These are phyloP conservation scores for Pocillopora grandis DNA, from an alignment of 92 coral and sea anemone species.

Conservation along the genomic window DNA sequence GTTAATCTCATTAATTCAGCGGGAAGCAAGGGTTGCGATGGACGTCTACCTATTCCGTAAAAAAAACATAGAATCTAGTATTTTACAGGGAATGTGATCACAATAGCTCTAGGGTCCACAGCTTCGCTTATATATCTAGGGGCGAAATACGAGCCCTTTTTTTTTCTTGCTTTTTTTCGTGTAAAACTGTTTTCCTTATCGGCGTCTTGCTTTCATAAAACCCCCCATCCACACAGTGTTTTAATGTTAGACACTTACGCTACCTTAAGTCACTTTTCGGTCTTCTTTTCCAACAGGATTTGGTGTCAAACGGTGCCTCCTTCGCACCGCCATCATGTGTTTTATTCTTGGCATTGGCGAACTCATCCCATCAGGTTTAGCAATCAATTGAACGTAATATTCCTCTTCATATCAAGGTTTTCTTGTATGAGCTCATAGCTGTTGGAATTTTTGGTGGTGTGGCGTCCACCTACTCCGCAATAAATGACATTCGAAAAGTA, in stretches of 20 bases:
- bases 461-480: constrained; percentile 85
- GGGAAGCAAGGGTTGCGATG: background rate
- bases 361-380: constrained; percentile 83
- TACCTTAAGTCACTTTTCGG: background rate
- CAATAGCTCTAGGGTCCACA: no score
- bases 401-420: constrained; percentile 75
- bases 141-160: no score
- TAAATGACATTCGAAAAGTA: constrained; percentile 68
- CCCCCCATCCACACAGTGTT: no score
- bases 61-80: background rate
- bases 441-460: constrained; percentile 83
- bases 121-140: no score
- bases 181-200: no score
- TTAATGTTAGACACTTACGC: no score
- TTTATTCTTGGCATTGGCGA: constrained; percentile 85
- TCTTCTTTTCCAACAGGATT: constrained; percentile 46
- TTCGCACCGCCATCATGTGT: constrained; percentile 79
- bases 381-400: constrained; percentile 54
- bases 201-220: no score
- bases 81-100: no score
- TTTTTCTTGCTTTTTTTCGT: no score
- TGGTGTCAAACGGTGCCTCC: constrained; percentile 71
- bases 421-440: constrained; percentile 71
- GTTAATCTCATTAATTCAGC: background rate
- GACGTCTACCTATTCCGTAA: no score